Evolutionary conservation across 1,140 invertebrate species (phyloP), one percentile per base, ranked within the genome.

Genomic region (Wasmannia auropunctata): DNA sequence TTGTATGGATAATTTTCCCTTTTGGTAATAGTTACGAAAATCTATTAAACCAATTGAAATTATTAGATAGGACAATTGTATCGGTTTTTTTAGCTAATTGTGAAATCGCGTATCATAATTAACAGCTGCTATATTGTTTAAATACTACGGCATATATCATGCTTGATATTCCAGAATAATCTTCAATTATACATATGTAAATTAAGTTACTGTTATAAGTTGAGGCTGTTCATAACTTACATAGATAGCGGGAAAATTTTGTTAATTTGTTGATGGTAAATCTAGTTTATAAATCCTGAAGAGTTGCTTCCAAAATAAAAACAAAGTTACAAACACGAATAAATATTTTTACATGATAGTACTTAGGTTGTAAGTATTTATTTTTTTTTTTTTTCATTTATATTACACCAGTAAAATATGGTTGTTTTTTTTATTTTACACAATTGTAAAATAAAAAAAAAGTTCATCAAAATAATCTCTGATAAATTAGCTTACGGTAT

Each of bases 331-430:
- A 51, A 51, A 54, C 69, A 83, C 43, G 25, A 34, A 11, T 84
- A 63, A 16, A 51, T 34, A 58, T 51, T 70, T n/a, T 88, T 60
- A 85, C 86, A 28, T 89, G 54, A 81, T 75, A 74, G 80, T 81
- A 67, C 67, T 87, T 65, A 88, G 87, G 84, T 85, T 91, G 28
- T 91, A 92, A 90, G 76, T 87, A 91, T 81, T 92, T 90, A 58
- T 67, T 43, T 90, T 91, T 88, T 87, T 54, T 83, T 88, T n/a
- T n/a, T n/a, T n/a, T 92, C 31, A 25, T 92, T 88, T 65, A 90
- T 91, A 91, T 93, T 91, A 89, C 74, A 75, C 74, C 81, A 92
- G 92, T 89, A 91, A 91, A 85, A 88, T 46, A 88, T 51, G 16
- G 14, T 46, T 46, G 28, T 86, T 86, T 88, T 86, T 88, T 85